Evolutionary conservation across 2,888 invertebrate genomes (phyloP).

Genomic region (Pomacea canaliculata): DNA sequence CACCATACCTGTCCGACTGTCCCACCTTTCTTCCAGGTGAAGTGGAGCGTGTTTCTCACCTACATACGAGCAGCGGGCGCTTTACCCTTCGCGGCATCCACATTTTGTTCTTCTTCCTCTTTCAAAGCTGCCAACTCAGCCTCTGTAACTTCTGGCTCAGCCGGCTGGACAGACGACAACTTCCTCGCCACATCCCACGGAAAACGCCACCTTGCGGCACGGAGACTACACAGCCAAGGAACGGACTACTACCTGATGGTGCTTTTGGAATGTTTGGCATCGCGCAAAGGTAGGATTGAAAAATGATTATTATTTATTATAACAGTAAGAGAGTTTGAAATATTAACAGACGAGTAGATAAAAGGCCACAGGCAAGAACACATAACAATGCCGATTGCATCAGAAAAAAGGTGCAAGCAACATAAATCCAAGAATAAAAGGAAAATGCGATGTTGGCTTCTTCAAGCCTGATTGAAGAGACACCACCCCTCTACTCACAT

Average conservation of each 20-base stretch:
- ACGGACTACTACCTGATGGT: constrained; percentile 27
- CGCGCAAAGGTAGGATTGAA: no score
- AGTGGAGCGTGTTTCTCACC: constrained; percentile 54
- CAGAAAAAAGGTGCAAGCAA: no score
- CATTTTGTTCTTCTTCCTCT: constrained; percentile 35
- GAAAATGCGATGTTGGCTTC: no score
- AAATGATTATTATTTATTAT: no score
- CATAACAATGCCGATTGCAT: no score
- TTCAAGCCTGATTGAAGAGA: no score
- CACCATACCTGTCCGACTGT: not conserved
- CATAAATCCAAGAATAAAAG: no score
- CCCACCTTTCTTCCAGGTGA: constrained; percentile 50
- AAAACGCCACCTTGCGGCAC: not conserved
- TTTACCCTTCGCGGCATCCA: constrained; percentile 16
- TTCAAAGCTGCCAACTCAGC: constrained; percentile 61
- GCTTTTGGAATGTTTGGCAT: constrained; percentile 28
- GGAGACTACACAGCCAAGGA: not conserved
- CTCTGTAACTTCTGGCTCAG: constrained; percentile 65
- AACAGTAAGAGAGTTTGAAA: no score
- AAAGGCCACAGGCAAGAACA: no score
- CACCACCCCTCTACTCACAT: no score
- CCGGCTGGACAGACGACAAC: constrained; percentile 64
- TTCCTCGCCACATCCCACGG: constrained; percentile 22
- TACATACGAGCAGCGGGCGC: constrained; percentile 58
- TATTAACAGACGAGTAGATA: no score